Evolutionary conservation across 2,797 vertebrate genomes (phyloP), one percentile per base, ranked within the genome.

Genomic region (Pseudochirops cupreus): DNA sequence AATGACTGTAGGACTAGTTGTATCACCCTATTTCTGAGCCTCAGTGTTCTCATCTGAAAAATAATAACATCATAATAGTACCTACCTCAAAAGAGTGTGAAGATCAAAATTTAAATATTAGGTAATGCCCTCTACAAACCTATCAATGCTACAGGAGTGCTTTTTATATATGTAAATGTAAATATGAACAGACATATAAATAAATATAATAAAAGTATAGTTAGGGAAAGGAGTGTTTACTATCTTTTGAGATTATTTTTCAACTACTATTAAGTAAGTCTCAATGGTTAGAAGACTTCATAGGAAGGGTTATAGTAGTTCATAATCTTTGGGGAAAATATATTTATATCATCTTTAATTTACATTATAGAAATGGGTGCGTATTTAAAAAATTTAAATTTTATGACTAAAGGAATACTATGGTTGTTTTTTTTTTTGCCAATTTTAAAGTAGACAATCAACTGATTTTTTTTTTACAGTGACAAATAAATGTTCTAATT

Each of bases 311-410:
- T 96, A 0, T 31, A 92, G 52, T 91, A 91, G 1, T 92, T 97
- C 93, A 93, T 95, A 96, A 91, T 94, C 92, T 3, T 56, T 92
- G 46, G 82, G 33, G 56, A 18, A 29, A 91, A 90, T 67, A 55
- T 91, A 95, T 89, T 29, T 56, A 91, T 56, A 90, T 31, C 2
- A 90, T 56, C n/a, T 21, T 2, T 74, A n/a, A n/a, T n/a, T n/a
- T n/a, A 18, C 33, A 93, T 92, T 92, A 94, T 94, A 56, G 93
- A 96, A 93, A 67, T 67, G 24, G n/a, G 95, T 82, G 82, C 28
- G 92, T 58, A 52, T 53, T 74, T 33, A 46, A 3, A 33, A 95
- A n/a, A 56, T 58, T 93, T 74, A n/a, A 39, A 74, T 31, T 7
- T 18, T 39, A 39, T 74, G 62, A 74, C 62, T 74, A 74, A 74